phyloP scores from a whole-genome alignment of 2,113 vertebrate species.

The Alethe castanea region DNA sequence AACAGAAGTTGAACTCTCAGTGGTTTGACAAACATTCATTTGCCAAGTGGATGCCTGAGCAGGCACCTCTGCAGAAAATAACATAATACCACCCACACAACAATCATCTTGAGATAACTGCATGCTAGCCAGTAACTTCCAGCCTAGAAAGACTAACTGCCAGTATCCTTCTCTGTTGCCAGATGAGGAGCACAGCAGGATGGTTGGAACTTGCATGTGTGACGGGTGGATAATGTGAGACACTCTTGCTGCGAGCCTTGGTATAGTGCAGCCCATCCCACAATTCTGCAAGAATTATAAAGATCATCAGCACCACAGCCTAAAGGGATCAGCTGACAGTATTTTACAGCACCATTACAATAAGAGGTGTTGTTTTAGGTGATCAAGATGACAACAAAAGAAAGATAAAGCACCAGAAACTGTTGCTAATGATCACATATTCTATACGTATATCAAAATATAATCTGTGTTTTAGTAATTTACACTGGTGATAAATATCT shows the following conservation, averaged over 20 bases:
- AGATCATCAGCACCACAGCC: background rate
- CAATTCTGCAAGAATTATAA: background rate
- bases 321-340: background rate
- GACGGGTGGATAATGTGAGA: background rate
- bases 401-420: background rate
- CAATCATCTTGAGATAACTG: background rate
- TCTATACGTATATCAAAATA: background rate
- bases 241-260: accelerated
- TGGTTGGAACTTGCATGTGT: background rate
- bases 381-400: background rate
- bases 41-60: background rate
- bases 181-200: background rate
- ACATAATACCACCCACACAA: background rate
- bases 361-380: accelerated
- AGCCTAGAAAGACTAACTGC: background rate
- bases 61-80: background rate
- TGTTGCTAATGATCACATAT: background rate
- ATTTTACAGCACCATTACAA: background rate
- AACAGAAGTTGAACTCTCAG: background rate
- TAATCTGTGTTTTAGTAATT: background rate
- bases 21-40: background rate
- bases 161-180: background rate
- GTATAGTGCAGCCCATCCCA: background rate
- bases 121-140: background rate
- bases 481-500: background rate